Evolutionary conservation across 2,888 invertebrate genomes (phyloP).

Genomic region (Mimachlamys varia): DNA sequence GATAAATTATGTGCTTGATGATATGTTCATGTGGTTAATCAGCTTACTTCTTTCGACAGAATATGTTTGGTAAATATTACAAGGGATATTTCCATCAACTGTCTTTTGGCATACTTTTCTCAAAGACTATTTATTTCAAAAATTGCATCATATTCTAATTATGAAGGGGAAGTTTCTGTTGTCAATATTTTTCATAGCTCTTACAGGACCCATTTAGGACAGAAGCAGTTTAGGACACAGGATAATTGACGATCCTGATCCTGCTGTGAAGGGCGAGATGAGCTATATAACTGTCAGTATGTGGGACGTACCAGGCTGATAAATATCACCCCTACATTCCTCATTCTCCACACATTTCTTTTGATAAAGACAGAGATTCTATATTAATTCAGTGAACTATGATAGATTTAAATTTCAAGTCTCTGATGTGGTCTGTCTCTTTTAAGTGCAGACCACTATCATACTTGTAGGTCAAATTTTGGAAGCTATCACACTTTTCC

Average conservation of each 20-base stretch:
- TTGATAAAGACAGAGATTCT: conserved; percentile 34
- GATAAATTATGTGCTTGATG: too few relatives aligned
- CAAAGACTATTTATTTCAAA: too few relatives aligned
- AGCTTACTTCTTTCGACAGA: too few relatives aligned
- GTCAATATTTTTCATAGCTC: background rate
- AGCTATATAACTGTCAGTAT: conserved; percentile 1
- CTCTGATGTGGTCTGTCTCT: conserved; percentile 20
- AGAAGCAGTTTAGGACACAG: background rate
- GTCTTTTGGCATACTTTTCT: too few relatives aligned
- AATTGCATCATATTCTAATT: too few relatives aligned
- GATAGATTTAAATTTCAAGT: conserved; percentile 28
- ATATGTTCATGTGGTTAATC: too few relatives aligned
- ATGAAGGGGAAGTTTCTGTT: too few relatives aligned
- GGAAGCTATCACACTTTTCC: conserved; percentile 21
- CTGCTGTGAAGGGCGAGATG: background rate
- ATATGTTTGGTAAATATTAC: too few relatives aligned
- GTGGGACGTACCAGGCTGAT: background rate
- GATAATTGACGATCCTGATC: background rate
- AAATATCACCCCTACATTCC: background rate
- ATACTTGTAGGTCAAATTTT: background rate
- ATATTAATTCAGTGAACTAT: conserved; percentile 34
- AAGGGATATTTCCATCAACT: too few relatives aligned
- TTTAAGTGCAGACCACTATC: conserved; percentile 26
- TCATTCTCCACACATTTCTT: background rate
- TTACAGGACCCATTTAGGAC: background rate